A percentile compares a stretch with the other conserved stretches of the same genome.
Conservation (phyloP, 1,140 invertebrate species). For the Zeugodacus cucurbitae region DNA sequence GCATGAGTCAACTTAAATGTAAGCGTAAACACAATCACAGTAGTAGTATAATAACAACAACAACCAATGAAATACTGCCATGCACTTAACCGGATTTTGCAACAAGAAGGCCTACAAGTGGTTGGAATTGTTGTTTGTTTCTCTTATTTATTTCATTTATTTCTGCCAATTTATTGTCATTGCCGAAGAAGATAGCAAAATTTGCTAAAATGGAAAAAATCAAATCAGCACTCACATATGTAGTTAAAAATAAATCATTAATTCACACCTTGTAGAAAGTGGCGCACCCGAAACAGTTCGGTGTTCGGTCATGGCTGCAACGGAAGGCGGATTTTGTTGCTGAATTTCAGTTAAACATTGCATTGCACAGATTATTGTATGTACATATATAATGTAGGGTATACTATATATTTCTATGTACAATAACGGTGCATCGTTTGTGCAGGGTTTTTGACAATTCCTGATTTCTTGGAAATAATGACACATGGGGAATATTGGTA, state of each 20-base stretch:
- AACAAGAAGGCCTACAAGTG: slow-evolving; percentile 4
- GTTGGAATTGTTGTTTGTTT: neutral
- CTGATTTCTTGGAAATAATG: too few relatives aligned
- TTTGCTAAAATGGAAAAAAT: neutral
- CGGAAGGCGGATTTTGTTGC: neutral
- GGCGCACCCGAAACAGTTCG: neutral
- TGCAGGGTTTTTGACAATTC: too few relatives aligned
- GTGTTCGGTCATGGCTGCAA: neutral
- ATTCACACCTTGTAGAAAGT: neutral
- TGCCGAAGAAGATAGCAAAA: neutral
- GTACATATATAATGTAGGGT: too few relatives aligned
- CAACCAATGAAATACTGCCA: neutral
- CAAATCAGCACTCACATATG: neutral
- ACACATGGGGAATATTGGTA: too few relatives aligned
- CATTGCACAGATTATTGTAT: neutral
- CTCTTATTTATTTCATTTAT: neutral
- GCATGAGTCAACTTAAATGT: neutral
- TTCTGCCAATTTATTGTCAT: neutral
- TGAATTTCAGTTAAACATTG: neutral
- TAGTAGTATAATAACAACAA: neutral
- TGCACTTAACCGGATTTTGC: neutral
- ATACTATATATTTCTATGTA: too few relatives aligned
- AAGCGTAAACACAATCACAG: neutral
- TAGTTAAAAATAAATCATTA: slow-evolving; percentile 1
- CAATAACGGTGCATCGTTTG: too few relatives aligned